Evolutionary conservation across 2,113 vertebrate species (phyloP).

Genomic region (Lonchura striata): DNA sequence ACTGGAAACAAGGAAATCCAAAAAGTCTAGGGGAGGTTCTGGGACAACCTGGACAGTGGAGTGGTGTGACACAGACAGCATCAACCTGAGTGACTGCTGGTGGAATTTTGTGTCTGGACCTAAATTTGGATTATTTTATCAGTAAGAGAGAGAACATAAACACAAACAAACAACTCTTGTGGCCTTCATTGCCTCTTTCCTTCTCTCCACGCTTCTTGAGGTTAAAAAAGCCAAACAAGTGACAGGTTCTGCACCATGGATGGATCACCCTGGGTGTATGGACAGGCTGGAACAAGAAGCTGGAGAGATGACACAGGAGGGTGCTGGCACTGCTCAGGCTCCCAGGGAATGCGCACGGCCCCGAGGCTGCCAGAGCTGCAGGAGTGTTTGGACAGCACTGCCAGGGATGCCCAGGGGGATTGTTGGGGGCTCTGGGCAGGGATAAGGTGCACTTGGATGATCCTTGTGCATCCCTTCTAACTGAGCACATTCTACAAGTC

Average conservation of each 20-base stretch:
- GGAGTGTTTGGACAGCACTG: accelerated
- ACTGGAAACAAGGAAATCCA: background rate
- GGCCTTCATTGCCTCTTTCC: background rate
- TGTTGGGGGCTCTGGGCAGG: background rate
- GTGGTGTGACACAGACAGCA: background rate
- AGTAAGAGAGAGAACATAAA: background rate
- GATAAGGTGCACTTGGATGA: too few relatives aligned
- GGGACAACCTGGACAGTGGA: background rate
- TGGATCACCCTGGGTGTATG: accelerated
- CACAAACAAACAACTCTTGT: background rate
- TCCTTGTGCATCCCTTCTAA: background rate
- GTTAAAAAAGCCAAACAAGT: background rate
- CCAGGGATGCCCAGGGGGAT: background rate
- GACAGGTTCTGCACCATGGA: background rate
- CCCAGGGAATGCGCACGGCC: background rate
- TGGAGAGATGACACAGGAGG: background rate
- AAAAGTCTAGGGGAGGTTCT: background rate
- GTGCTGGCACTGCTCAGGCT: background rate
- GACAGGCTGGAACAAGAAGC: background rate
- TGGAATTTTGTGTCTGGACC: background rate
- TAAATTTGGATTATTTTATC: background rate
- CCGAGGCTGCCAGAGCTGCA: background rate
- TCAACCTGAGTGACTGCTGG: background rate
- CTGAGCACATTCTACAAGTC: background rate
- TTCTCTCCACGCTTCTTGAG: background rate